These are phyloP conservation scores for Actinostola sp. DNA, from an alignment of 92 coral and sea anemone genomes.

Conservation along the genomic window DNA sequence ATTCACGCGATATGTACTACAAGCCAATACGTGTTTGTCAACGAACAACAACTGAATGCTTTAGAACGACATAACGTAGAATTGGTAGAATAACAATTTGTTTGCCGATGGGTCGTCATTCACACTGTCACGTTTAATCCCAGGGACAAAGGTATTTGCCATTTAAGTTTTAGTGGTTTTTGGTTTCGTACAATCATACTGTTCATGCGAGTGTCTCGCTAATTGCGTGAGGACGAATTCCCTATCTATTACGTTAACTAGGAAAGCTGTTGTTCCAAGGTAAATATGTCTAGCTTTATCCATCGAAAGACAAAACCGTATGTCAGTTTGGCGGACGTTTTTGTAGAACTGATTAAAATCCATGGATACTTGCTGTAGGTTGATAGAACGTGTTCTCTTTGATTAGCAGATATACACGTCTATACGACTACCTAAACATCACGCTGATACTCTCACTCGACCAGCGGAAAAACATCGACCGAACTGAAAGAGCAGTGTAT, in stretches of 20 bases:
- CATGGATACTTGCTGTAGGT: conserved; percentile 4
- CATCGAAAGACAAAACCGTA: not conserved
- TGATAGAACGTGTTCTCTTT: not conserved
- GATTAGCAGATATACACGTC: not conserved
- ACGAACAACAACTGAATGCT: too few species aligned
- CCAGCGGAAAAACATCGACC: not conserved
- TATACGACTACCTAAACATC: not conserved
- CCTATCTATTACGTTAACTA: not conserved
- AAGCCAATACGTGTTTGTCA: too few species aligned
- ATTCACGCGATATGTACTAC: too few species aligned
- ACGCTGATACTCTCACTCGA: conserved; percentile 3
- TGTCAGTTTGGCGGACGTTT: conserved; percentile 10
- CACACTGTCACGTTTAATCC: too few species aligned
- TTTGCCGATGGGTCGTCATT: too few species aligned
- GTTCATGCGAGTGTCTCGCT: not conserved
- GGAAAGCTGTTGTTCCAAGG: not conserved
- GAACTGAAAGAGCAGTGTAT: too few species aligned
- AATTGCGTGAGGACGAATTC: not conserved
- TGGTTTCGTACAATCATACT: not conserved
- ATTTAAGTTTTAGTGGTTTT: not conserved
- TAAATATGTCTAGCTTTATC: conserved; percentile 3
- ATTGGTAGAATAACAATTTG: too few species aligned
- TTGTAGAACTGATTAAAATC: not conserved
- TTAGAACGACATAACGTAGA: too few species aligned
- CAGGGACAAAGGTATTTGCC: conserved; percentile 1